phyloP scores from a whole-genome alignment of 2,888 invertebrate genomes.

The Hyposoter dolosus region DNA sequence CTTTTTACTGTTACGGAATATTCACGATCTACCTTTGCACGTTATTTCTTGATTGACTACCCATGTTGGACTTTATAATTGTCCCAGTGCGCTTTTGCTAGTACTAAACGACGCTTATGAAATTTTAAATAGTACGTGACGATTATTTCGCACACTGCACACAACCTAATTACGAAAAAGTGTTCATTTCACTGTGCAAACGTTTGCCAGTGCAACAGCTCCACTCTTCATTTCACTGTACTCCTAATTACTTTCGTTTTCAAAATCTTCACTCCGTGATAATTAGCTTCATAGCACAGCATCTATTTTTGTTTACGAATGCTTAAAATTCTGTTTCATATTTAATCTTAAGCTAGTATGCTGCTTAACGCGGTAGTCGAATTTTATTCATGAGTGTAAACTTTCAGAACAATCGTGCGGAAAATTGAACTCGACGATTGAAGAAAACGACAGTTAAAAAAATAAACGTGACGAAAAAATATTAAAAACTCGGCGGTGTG shows the following conservation, averaged over 20 bases:
- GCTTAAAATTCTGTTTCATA: no score
- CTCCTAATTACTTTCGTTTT: background rate
- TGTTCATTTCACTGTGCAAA: background rate
- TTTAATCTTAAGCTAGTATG: no score
- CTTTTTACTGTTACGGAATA: background rate
- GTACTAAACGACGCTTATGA: background rate
- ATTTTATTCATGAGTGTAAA: no score
- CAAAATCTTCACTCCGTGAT: background rate
- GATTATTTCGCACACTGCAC: background rate
- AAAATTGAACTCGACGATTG: no score
- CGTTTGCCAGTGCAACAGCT: background rate
- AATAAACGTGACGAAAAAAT: no score
- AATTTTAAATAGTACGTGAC: conserved; percentile 1
- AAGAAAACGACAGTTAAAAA: no score
- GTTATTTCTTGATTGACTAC: background rate
- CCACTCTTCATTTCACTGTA: background rate
- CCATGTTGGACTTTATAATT: background rate
- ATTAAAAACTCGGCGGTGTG: no score
- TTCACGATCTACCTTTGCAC: background rate
- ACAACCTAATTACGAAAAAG: background rate
- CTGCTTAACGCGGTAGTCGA: no score
- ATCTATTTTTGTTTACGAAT: no score
- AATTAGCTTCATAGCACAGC: background rate
- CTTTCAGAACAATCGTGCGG: no score
- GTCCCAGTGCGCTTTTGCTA: background rate